Evolutionary conservation across 2,113 vertebrate species (phyloP), one percentile per base, ranked within the genome.

Genomic region (Casuarius casuarius): DNA sequence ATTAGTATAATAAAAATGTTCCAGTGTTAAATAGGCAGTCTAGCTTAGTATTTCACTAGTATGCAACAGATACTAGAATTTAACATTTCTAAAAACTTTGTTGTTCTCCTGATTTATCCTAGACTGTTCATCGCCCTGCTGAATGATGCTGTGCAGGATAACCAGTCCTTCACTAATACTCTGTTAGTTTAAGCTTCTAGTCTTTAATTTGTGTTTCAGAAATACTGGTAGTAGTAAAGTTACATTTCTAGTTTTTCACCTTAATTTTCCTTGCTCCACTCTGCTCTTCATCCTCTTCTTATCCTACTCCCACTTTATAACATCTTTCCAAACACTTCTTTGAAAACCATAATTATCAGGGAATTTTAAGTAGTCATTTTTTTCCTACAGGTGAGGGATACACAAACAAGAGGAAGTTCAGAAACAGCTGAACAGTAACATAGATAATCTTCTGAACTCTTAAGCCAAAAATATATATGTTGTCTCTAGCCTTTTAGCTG

Each of bases 211-310:
- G 61, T 88, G 75, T 96, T 96, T 89, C 52, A 89, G 31, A 87
- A 94, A 96, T 87, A 61, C 35, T 46, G 40, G 13, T 96, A 93
- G 56, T 88, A 88, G 89, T 95, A 94, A 92, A 94, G 70, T 80
- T 78, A 77, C 5, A 0, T 67, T 63, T 97, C 85, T 76, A 59
- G 26, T 95, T 97, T 96, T 91, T 73, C 74, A 54, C 59, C 31
- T 81, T 94, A 94, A 75, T 90, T 97, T 96, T 88, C 42, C 92
- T 91, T 3, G 86, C 78, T 91, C 80, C 97, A 52, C 80, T 97
- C 56, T 96, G 75, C 90, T 96, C 94, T 89, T 96, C 51, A 17
- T 97, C 91, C 71, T 97, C 94, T 96, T 89, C 95, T 95, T 96
- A 94, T 81, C 84, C 59, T 95, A 5, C 73, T 95, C 75, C 54